phyloP scores from a whole-genome alignment of 2,888 invertebrate species.

The Cosmorhoe ocellata region DNA sequence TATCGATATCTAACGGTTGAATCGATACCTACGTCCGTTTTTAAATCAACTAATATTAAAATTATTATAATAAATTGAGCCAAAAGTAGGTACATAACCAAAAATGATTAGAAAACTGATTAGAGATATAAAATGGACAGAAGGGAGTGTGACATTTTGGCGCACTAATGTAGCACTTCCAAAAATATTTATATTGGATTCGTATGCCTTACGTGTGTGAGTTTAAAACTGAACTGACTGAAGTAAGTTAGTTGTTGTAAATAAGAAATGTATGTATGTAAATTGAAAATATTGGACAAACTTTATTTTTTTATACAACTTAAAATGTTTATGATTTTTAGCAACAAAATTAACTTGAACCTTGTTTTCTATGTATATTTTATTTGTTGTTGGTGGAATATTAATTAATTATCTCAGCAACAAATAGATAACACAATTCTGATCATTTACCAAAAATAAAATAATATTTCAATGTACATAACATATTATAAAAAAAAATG shows the following conservation, averaged over 20 bases:
- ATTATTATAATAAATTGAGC: background rate
- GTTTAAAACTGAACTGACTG: slow-evolving; percentile 34
- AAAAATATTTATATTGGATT: slow-evolving; percentile 14
- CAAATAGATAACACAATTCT: too few species aligned
- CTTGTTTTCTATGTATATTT: too few species aligned
- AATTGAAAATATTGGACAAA: slow-evolving; percentile 9
- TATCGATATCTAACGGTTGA: background rate
- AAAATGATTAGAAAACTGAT: too few species aligned
- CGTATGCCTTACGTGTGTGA: slow-evolving; percentile 12
- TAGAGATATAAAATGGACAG: background rate
- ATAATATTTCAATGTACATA: too few species aligned
- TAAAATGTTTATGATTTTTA: too few species aligned
- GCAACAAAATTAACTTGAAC: too few species aligned
- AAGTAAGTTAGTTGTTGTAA: slow-evolving; percentile 46
- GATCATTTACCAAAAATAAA: too few species aligned
- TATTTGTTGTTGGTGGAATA: too few species aligned
- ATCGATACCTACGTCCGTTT: slow-evolving; percentile 3
- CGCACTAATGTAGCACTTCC: background rate
- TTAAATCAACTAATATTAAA: too few species aligned
- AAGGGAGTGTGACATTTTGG: background rate
- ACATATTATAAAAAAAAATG: background rate
- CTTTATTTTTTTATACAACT: background rate
- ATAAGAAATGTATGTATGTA: slow-evolving; percentile 33
- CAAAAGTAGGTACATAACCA: slow-evolving; percentile 10
- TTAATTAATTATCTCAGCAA: too few species aligned